phyloP scores from a whole-genome alignment of 2,888 invertebrate genomes.

The Strigamia transsilvanica region DNA sequence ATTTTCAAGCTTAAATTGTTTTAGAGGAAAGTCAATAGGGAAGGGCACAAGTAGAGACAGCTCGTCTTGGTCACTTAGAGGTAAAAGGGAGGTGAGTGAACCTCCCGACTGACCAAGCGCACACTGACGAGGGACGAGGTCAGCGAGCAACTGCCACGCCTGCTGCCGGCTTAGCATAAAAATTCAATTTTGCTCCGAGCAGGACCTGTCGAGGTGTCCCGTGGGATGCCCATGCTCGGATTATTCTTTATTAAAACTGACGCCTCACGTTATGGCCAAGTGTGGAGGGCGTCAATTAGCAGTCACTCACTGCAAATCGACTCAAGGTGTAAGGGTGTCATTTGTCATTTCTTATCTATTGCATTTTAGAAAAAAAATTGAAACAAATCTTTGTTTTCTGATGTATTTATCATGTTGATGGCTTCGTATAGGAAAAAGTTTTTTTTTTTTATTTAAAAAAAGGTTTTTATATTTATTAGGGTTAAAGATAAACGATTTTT shows the following conservation, averaged over 20 bases:
- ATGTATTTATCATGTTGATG: not conserved
- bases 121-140: slow-evolving; percentile 48
- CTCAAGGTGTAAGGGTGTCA: not conserved
- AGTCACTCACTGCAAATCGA: not conserved
- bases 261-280: slow-evolving; percentile 11
- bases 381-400: not conserved
- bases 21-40: slow-evolving; percentile 46
- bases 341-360: slow-evolving; percentile 31
- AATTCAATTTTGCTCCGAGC: slow-evolving; percentile 46
- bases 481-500: not conserved
- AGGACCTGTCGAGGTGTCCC: slow-evolving; percentile 39
- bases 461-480: not conserved
- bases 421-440: not conserved
- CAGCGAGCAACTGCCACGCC: slow-evolving; percentile 40
- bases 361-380: not conserved
- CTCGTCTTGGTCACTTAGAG: slow-evolving; percentile 47
- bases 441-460: not conserved
- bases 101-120: slow-evolving; percentile 43
- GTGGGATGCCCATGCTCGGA: slow-evolving; percentile 11
- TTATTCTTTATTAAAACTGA: slow-evolving; percentile 48
- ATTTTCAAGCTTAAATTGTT: slow-evolving; percentile 39
- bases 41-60: slow-evolving; percentile 27
- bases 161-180: slow-evolving; percentile 45
- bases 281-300: slow-evolving; percentile 10
- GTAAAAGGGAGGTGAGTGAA: slow-evolving; percentile 21